Percentiles rank a stretch among this genome's conserved stretches.
These are phyloP conservation scores for Apolygus lucorum DNA, from an alignment of 1,140 invertebrate genomes.

Conservation along the genomic window DNA sequence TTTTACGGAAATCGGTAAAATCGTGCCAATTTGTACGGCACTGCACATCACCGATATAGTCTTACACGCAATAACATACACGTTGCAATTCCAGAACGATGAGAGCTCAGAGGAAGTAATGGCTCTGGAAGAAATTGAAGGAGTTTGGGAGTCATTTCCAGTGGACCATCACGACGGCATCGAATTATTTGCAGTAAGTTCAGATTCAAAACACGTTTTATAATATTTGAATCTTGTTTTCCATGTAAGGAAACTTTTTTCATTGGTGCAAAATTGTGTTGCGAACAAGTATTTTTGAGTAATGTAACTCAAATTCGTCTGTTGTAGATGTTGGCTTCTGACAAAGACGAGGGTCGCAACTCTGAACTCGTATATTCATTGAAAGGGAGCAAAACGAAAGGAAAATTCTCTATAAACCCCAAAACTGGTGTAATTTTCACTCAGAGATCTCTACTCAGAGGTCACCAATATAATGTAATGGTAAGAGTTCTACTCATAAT, in stretches of 20 bases:
- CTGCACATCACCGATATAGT: no score
- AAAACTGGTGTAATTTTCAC: slow-evolving; percentile 67
- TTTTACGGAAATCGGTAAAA: no score
- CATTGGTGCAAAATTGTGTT: no score
- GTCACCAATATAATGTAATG: slow-evolving; percentile 66
- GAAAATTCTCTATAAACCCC: slow-evolving; percentile 66
- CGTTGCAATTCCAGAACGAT: slow-evolving; percentile 12
- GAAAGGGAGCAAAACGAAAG: slow-evolving; percentile 58
- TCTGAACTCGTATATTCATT: slow-evolving; percentile 69
- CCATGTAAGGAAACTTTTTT: no score
- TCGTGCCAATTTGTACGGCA: no score
- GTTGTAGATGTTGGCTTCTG: slow-evolving; percentile 68
- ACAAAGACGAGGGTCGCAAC: slow-evolving; percentile 71
- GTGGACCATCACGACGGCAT: slow-evolving; percentile 12
- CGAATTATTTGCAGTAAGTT: slow-evolving; percentile 21
- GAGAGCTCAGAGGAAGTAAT: slow-evolving; percentile 17
- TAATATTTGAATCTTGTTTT: no score
- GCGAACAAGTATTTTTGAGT: no score
- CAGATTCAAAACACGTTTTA: no score
- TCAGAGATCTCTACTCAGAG: slow-evolving; percentile 54
- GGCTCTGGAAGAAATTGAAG: slow-evolving; percentile 6
- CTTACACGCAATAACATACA: no score
- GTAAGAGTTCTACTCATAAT: no score
- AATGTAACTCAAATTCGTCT: no score
- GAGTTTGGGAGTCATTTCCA: not conserved